Conservation (phyloP, 2,797 vertebrate genomes). For the Phataginus tetradactyla region DNA sequence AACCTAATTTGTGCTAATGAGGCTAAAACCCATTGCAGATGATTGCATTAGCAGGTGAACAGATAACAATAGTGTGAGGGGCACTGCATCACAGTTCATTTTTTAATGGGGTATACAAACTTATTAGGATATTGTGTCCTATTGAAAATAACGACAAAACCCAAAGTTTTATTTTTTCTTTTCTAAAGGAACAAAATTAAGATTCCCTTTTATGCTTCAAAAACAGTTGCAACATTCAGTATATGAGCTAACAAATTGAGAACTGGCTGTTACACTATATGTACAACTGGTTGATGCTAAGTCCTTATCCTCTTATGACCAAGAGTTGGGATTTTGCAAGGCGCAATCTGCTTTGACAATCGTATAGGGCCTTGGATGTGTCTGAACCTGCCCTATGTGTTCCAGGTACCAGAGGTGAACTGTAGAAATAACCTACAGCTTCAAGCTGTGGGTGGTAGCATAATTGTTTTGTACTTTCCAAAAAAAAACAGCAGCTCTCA, state of each 20-base stretch:
- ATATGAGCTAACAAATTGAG: not conserved
- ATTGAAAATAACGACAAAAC: constrained; percentile 34
- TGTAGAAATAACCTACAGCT: constrained; percentile 66
- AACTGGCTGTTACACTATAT: not conserved
- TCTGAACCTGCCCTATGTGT: constrained; percentile 41
- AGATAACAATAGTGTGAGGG: not conserved
- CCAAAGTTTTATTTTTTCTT: constrained; percentile 22
- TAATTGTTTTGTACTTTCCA: constrained; percentile 73
- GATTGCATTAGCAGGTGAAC: constrained; percentile 51
- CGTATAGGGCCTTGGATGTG: not conserved
- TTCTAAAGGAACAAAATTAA: constrained; percentile 44
- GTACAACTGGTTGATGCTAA: not conserved
- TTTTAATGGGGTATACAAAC: not conserved
- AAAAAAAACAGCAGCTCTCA: constrained; percentile 68
- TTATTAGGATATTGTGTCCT: not conserved
- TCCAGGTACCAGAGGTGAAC: constrained; percentile 63
- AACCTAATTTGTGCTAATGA: constrained; percentile 58
- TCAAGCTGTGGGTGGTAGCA: constrained; percentile 68
- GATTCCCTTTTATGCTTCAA: not conserved
- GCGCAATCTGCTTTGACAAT: constrained; percentile 20
- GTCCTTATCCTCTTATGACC: not conserved
- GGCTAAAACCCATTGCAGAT: constrained; percentile 35
- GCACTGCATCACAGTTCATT: not conserved
- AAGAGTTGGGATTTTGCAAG: constrained; percentile 16
- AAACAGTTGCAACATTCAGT: not conserved